Conservation (phyloP, 2,797 vertebrate species). For the Potorous gilbertii region DNA sequence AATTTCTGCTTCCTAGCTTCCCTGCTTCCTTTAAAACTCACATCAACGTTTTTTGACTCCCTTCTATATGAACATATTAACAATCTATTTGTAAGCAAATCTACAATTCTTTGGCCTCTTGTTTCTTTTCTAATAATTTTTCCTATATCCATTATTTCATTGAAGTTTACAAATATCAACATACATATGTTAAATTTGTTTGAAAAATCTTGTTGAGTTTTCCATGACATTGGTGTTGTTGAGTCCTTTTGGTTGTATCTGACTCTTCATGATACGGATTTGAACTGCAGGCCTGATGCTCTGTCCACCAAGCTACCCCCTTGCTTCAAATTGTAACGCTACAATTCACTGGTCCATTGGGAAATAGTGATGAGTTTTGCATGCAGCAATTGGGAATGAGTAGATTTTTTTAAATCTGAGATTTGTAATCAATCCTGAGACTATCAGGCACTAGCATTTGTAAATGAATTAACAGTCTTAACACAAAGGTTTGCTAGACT, state of each 20-base stretch:
- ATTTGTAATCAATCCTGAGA: background rate
- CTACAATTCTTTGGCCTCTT: background rate
- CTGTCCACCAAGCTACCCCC: background rate
- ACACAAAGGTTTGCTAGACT: slow-evolving; percentile 12
- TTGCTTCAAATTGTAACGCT: background rate
- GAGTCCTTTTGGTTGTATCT: background rate
- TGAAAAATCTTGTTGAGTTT: background rate
- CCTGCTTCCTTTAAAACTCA: background rate
- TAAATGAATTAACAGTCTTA: background rate
- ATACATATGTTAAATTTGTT: background rate
- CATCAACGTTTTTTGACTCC: background rate
- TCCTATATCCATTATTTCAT: background rate
- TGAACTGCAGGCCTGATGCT: background rate
- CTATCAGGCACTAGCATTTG: background rate
- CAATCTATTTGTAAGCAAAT: background rate
- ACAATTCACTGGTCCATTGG: background rate
- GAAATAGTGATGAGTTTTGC: background rate
- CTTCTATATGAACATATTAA: background rate
- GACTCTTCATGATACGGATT: background rate
- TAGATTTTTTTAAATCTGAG: background rate
- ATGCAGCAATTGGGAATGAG: background rate
- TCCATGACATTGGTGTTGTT: background rate
- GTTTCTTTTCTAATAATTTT: background rate
- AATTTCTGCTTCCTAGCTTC: background rate
- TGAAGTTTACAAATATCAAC: background rate